phyloP scores from a whole-genome alignment of 2,113 vertebrate genomes.

The Tyrannus savana region DNA sequence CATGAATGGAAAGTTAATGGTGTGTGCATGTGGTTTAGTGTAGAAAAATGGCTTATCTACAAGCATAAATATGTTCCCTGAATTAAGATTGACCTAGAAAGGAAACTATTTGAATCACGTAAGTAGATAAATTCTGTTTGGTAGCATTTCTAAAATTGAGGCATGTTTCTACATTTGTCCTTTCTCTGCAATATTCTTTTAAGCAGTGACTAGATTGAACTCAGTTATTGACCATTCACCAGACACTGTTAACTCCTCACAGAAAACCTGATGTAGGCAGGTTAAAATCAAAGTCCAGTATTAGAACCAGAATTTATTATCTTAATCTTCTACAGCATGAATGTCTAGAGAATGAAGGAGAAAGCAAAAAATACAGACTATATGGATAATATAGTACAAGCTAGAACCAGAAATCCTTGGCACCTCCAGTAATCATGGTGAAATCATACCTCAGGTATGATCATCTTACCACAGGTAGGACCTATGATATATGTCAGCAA shows the following conservation, averaged over 20 bases:
- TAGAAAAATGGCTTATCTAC: neutral
- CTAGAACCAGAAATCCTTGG: neutral
- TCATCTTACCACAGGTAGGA: neutral
- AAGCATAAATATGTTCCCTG: neutral
- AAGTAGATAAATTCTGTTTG: neutral
- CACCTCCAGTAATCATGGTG: neutral
- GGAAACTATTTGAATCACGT: neutral
- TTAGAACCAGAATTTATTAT: neutral
- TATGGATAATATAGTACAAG: neutral
- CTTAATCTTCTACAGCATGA: neutral
- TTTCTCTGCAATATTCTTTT: neutral
- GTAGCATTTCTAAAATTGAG: neutral
- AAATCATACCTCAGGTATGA: neutral
- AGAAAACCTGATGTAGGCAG: neutral
- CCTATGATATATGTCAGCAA: neutral
- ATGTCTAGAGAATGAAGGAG: neutral
- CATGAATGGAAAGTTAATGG: neutral
- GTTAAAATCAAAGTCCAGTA: neutral
- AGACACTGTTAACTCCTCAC: neutral
- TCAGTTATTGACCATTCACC: neutral
- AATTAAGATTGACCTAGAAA: neutral
- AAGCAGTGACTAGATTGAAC: neutral
- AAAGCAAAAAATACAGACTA: neutral
- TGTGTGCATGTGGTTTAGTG: neutral
- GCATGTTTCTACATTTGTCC: neutral